Base-by-base conservation (phyloP, 2,113 vertebrate species). In the Sigmodon hispidus region DNA sequence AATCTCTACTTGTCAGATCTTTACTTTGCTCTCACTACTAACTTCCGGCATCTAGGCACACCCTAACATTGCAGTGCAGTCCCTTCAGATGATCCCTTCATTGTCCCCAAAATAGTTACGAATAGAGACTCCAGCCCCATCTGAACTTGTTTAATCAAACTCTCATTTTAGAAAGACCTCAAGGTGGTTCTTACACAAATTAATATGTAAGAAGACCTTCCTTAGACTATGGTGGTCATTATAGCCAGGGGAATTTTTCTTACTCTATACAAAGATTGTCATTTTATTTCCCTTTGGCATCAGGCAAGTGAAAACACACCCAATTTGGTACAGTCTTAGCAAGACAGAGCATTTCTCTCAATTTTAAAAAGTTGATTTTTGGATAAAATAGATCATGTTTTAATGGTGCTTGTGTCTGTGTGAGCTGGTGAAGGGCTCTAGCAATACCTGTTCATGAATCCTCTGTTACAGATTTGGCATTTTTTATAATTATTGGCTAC, bases 121-220 rank as follows among this genome's bases (percentile, higher is more conserved):
- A 96, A 72, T 77, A 12, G 94, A 75, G 31, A 89, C 22, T 52
- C 21, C 34, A 24, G 89, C 22, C 6, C 15, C 8, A 77, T 2
- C 45, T 55, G n/a, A 26, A 91, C 57, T 95, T 93, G 21, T 16
- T 52, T 48, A 96, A 16, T 65, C 34, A 88, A 67, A 95, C 90
- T 21, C 24, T 80, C 1, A 36, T 57, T 75, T 93, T 45, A 57
- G 87, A 70, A 89, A 81, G 34, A 72, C 48, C 45, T 31, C 17
- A 22, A 94, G 69, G 55, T 94, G 48, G 93, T 92, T 93, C 72
- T 90, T 85, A 70, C 22, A 50, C 50, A 93, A 89, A 86, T 96
- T 94, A 63, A 86, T 77, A 24, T 86, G 70, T 65, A 21, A 91
- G 75, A 92, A 94, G 40, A 24, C 75, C 2, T 77, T 52, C 34